phyloP scores from a whole-genome alignment of 1,140 invertebrate genomes.

The Steinernema feltiae region DNA sequence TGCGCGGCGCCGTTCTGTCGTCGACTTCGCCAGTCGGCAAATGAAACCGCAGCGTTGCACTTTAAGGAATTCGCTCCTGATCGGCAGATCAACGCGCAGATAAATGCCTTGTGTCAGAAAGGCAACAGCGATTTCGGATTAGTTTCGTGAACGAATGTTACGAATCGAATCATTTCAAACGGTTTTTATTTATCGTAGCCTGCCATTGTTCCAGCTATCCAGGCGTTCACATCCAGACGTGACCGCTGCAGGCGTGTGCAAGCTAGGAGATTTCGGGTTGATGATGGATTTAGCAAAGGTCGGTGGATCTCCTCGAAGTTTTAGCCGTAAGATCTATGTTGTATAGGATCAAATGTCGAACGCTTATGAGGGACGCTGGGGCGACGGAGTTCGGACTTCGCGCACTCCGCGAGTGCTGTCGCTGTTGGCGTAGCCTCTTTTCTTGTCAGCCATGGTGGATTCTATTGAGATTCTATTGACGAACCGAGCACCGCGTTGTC shows the following conservation, averaged over 20 bases:
- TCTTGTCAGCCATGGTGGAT: too few species aligned
- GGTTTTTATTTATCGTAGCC: background rate
- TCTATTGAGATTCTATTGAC: too few species aligned
- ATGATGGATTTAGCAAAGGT: conserved; percentile 67
- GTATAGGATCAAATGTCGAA: conserved; percentile 61
- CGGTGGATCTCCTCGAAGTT: conserved; percentile 33
- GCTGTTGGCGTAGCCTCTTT: too few species aligned
- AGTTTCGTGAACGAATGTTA: background rate
- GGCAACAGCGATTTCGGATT: background rate
- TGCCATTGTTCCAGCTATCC: conserved; percentile 74
- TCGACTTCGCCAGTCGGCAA: too few species aligned
- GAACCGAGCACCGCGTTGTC: too few species aligned
- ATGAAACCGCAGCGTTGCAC: too few species aligned
- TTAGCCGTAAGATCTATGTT: conserved; percentile 10
- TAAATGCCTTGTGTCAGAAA: background rate
- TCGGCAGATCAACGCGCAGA: too few species aligned
- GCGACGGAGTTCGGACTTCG: too few species aligned
- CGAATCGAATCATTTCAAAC: background rate
- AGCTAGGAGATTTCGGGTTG: conserved; percentile 71
- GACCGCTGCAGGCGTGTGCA: conserved; percentile 65
- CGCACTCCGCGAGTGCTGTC: too few species aligned
- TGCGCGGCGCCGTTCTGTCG: too few species aligned
- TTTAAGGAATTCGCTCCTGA: too few species aligned
- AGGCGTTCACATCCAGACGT: conserved; percentile 74
- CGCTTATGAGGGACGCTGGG: conserved; percentile 68